phyloP scores from a whole-genome alignment of 2,888 invertebrate genomes.

The Cerastis leucographa region DNA sequence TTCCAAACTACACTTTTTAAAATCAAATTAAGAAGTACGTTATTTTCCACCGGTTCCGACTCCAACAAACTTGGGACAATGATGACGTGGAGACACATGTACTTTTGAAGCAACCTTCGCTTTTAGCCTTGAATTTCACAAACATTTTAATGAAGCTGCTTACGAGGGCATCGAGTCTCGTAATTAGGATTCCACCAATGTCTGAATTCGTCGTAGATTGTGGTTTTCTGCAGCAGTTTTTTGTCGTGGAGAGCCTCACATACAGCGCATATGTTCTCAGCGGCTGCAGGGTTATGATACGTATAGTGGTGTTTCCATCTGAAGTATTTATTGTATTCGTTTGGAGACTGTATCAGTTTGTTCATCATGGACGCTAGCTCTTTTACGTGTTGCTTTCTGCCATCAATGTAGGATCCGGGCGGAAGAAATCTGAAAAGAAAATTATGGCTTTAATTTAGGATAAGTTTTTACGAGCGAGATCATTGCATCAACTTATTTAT shows the following conservation, averaged over 20 bases:
- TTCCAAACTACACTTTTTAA: too few relatives aligned
- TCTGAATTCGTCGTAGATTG: constrained; percentile 76
- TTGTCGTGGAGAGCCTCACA: constrained; percentile 79
- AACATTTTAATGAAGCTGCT: background rate
- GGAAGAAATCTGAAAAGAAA: constrained; percentile 82
- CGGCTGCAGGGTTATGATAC: constrained; percentile 69
- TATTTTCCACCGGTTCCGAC: too few relatives aligned
- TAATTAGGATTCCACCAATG: constrained; percentile 81
- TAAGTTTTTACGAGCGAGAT: background rate
- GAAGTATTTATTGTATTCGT: constrained; percentile 76
- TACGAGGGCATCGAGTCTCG: constrained; percentile 50
- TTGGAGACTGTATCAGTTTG: constrained; percentile 72
- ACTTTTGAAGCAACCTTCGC: constrained; percentile 13
- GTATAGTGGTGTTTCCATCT: constrained; percentile 78
- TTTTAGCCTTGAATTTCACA: constrained; percentile 2
- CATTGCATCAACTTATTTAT: background rate
- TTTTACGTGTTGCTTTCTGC: constrained; percentile 62
- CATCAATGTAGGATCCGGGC: constrained; percentile 84
- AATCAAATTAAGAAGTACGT: too few relatives aligned
- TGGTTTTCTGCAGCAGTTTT: constrained; percentile 60
- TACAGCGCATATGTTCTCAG: constrained; percentile 77
- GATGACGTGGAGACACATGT: background rate
- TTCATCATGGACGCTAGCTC: constrained; percentile 77
- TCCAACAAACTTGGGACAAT: background rate
- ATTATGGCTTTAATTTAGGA: background rate